Evolutionary conservation across 2,888 invertebrate species (phyloP), one percentile per base, ranked within the genome.

Genomic region (Paralinhomoeus sp.): DNA sequence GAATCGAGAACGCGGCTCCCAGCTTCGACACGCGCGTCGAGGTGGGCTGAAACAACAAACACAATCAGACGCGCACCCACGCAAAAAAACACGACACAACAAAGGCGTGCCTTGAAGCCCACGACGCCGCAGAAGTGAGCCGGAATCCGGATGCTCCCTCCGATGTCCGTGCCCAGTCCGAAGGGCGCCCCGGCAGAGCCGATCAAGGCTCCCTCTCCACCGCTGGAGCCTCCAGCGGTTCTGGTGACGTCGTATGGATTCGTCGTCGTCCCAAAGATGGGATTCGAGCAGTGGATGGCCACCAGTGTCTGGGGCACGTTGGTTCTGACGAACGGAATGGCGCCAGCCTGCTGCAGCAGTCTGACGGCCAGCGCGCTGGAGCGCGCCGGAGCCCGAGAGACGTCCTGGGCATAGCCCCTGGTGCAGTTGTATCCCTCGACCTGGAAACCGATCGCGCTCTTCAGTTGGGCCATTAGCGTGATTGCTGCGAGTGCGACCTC

Each of bases 141-240:
- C 0, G 70, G 69, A 35, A 67, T 62, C 15, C 69, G 56, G 22
- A 68, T 59, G 44, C 67, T 67, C 36, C 69, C 70, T 3, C 64
- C 68, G 22, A 67, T 58, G 47, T 70, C 69, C 21, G 61, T 60
- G 2, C 66, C 67, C n/a, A 67, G n/a, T n/a, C 68, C 68, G 17
- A 69, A 49, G 2, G 64, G 48, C 2, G 66, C 64, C 1, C 66
- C 70, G 15, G 64, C 62, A 3, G 56, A 56, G 1, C 61, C 64
- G 31, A 70, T 56, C 2, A 70, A 54, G 3, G 66, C 64, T 2
- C 57, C 66, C 48, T 66, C 65, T 9, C 66, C 69, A 1, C 68
- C 66, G 1, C 64, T 63, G 1, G 67, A 67, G 1, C 70, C 69
- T 1, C 69, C 69, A 7, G 64, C 62, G 2, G 54, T 52, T n/a